Evolutionary conservation across 2,113 vertebrate genomes (phyloP).

Genomic region (Poicephalus meyeri): DNA sequence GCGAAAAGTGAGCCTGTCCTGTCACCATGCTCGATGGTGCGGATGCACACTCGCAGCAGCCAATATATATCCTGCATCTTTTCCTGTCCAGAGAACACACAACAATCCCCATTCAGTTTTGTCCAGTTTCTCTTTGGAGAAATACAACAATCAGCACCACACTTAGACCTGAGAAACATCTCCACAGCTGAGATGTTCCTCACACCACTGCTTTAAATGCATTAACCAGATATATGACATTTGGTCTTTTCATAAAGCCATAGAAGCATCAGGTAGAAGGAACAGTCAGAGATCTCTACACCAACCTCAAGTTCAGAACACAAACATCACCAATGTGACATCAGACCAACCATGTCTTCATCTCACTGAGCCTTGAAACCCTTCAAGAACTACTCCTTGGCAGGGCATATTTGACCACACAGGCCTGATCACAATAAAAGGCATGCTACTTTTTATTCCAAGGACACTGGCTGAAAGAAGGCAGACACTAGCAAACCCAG

Average conservation of each 20-base stretch:
- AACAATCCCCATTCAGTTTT: neutral
- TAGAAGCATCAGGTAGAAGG: neutral
- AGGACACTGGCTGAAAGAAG: neutral
- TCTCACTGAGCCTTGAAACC: neutral
- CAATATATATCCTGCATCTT: constrained; percentile 98
- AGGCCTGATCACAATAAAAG: neutral
- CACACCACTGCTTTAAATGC: neutral
- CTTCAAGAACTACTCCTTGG: neutral
- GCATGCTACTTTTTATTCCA: neutral
- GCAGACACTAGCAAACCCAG: neutral
- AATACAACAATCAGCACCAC: neutral
- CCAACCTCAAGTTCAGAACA: neutral
- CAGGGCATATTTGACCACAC: neutral
- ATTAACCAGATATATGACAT: neutral
- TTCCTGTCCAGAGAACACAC: constrained; percentile 77
- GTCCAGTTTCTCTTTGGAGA: neutral
- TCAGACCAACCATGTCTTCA: neutral
- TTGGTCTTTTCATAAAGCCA: neutral
- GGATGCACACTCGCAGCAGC: constrained; percentile 90
- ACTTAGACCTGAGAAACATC: neutral
- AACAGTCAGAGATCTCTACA: neutral
- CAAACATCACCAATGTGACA: fast-evolving
- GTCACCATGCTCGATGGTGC: constrained; percentile 90
- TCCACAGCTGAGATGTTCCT: neutral
- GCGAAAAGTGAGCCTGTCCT: constrained; percentile 87